Base-by-base conservation (phyloP, 64 coral and sea anemone genomes). In the Astreopora myriophthalma region DNA sequence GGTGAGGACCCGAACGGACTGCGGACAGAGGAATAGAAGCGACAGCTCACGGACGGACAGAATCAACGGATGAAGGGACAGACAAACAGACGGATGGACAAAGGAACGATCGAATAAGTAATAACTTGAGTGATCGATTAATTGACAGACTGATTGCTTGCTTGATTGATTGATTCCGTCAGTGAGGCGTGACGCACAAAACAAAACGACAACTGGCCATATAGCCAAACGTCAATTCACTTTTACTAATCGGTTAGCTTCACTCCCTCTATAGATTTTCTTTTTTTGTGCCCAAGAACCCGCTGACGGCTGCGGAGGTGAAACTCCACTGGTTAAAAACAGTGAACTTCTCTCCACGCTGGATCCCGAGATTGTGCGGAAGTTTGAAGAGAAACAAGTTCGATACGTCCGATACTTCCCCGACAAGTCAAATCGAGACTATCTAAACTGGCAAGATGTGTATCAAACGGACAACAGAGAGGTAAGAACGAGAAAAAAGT, bases 291-390 rank as follows among this genome's bases (percentile, higher is more conserved):
- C 91, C 28, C 51, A 75, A 68, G 87, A 89, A 68, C 80, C 93
- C 31, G 89, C 72, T 23, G 88, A 90, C 52, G 93, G 81, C 29
- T 95, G 93, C 36, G 93, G 93, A 24, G 93, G 93, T 7, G 86
- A 89, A 44, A 95, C 88, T 11, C 32, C 77, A 10, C 25, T 95
- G 2, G 40, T 79, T 16, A 81, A 69, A 65, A 95, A 81, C 27
- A 48, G 77, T 51, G 81, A 95, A 52, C 66, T 95, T 26, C 30
- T 87, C 25, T 20, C 34, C 32, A 40, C 19, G 10, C 68, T 94
- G 44, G 87, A 94, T 39, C 71, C 79, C 3, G 39, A 94, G 10
- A 19, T 95, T 42, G 68, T 91, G 4, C 48, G 52, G 38, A 95
- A 79, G 48, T 74, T 95, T 58, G 88, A 90, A 33, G 87, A 90